Evolutionary conservation across 2,113 vertebrate species (phyloP).

Genomic region (Xiphophorus couchianus): DNA sequence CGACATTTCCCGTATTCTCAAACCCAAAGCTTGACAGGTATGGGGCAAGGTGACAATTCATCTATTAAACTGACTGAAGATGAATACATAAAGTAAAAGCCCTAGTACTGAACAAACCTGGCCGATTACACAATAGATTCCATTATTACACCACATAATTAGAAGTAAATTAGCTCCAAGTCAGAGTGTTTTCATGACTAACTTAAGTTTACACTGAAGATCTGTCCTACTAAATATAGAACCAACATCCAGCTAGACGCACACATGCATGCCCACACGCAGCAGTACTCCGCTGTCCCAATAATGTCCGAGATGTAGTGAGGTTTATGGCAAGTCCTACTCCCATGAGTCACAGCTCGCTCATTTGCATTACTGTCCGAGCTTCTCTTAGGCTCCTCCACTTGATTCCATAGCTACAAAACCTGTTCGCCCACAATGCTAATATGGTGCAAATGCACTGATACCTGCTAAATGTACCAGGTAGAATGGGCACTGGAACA

Average conservation of each 20-base stretch:
- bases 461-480: not conserved
- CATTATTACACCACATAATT: slow-evolving; percentile 44
- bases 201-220: slow-evolving; percentile 61
- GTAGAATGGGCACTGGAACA: not conserved
- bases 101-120: slow-evolving; percentile 1
- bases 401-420: slow-evolving; percentile 8
- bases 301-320: slow-evolving; percentile 39
- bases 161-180: slow-evolving; percentile 42
- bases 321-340: slow-evolving; percentile 32
- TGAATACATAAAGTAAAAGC: too few species aligned
- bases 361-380: slow-evolving; percentile 15
- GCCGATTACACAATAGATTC: slow-evolving; percentile 3
- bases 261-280: slow-evolving; percentile 37
- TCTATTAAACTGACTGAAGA: too few species aligned
- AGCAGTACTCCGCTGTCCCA: slow-evolving; percentile 44
- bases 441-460: not conserved
- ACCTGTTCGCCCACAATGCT: not conserved
- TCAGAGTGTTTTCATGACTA: slow-evolving; percentile 64
- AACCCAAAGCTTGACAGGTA: too few species aligned
- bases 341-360: slow-evolving; percentile 38
- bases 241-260: slow-evolving; percentile 39
- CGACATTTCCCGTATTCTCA: too few species aligned
- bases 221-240: slow-evolving; percentile 68
- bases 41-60: too few species aligned
- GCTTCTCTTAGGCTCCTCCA: slow-evolving; percentile 10